Conservation (phyloP, 2,113 vertebrate species). For the Rana temporaria region DNA sequence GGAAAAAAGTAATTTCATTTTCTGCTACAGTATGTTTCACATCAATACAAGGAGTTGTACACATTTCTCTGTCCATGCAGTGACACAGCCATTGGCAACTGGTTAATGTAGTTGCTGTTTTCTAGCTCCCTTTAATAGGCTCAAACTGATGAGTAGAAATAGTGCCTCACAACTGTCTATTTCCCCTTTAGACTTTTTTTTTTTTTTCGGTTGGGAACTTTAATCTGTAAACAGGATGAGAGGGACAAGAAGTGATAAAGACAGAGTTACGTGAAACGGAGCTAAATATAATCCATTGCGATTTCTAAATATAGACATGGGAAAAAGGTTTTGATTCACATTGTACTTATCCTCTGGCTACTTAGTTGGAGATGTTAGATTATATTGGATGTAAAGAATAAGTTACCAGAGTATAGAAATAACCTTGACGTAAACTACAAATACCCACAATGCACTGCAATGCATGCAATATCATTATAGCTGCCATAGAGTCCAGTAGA, state of each 20-base stretch:
- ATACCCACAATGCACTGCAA: too few relatives aligned
- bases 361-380: background rate
- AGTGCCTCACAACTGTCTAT: constrained; percentile 5
- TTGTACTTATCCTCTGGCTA: constrained; percentile 29
- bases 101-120: constrained; percentile 6
- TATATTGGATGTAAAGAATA: background rate
- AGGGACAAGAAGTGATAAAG: constrained; percentile 45
- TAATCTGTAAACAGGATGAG: constrained; percentile 52
- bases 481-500: too few relatives aligned
- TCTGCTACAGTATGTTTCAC: constrained; percentile 49
- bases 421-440: too few relatives aligned
- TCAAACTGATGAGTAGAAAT: constrained; percentile 26
- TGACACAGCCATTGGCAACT: constrained; percentile 4
- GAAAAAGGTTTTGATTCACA: constrained; percentile 25
- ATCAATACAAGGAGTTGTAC: constrained; percentile 35
- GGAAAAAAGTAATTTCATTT: constrained; percentile 50
- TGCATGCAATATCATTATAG: too few relatives aligned
- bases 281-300: constrained; percentile 32
- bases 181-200: constrained; percentile 20
- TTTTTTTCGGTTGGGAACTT: constrained; percentile 11
- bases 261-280: constrained; percentile 14
- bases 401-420: background rate
- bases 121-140: background rate
- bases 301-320: constrained; percentile 41
- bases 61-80: constrained; percentile 26